These are phyloP conservation scores for Rhombomys opimus DNA, from an alignment of 2,113 vertebrate genomes.

Conservation along the genomic window DNA sequence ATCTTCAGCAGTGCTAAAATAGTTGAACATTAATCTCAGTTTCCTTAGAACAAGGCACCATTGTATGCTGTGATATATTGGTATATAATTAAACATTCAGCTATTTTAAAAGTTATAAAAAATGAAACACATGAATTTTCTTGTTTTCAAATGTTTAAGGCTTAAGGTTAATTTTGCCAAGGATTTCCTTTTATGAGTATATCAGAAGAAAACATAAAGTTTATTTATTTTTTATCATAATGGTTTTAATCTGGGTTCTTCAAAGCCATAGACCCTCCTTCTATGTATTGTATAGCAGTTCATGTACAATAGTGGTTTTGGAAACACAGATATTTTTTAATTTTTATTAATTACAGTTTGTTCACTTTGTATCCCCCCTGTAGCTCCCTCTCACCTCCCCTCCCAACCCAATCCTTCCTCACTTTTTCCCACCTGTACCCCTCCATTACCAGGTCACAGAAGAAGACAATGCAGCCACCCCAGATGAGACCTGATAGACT, in stretches of 20 bases:
- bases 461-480: too few relatives aligned
- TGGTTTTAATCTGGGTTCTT: neutral
- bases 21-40: conserved; percentile 36
- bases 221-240: neutral
- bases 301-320: neutral
- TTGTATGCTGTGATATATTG: neutral
- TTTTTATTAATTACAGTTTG: too few relatives aligned
- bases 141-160: conserved; percentile 41
- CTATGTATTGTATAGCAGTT: neutral
- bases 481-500: too few relatives aligned
- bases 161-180: conserved; percentile 36
- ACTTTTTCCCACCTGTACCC: too few relatives aligned
- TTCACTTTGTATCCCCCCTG: too few relatives aligned
- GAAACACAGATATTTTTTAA: too few relatives aligned
- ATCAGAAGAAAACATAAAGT: conserved; percentile 31
- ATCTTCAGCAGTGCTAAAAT: neutral
- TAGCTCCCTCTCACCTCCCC: too few relatives aligned
- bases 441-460: too few relatives aligned
- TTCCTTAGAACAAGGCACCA: neutral
- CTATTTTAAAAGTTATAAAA: conserved; percentile 45
- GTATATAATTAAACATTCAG: neutral
- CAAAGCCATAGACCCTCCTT: neutral
- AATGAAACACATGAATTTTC: neutral
- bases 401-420: too few relatives aligned
- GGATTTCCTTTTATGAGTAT: neutral